Conservation (phyloP, 2,113 vertebrate genomes). For the Dicaeum eximium region DNA sequence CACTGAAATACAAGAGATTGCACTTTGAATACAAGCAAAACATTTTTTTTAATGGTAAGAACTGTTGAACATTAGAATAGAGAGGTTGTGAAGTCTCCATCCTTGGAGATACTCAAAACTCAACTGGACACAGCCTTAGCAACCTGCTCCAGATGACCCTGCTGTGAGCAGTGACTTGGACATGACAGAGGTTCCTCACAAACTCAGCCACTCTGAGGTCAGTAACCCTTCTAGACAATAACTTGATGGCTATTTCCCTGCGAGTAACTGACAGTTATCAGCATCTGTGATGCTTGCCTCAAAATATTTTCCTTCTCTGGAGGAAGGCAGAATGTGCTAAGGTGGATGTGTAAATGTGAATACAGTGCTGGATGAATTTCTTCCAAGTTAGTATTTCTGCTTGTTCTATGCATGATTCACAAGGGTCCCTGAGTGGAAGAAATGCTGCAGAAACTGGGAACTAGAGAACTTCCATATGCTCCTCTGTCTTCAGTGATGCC, state of each 20-base stretch:
- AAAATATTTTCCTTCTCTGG: background rate
- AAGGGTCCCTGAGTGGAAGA: background rate
- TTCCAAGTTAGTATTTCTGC: constrained; percentile 13
- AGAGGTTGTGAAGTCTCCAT: background rate
- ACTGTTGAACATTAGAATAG: background rate
- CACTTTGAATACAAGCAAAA: background rate
- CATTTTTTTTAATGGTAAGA: background rate
- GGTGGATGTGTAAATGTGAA: background rate
- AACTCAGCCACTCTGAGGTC: background rate
- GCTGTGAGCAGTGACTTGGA: background rate
- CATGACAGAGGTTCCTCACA: background rate
- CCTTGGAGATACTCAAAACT: background rate
- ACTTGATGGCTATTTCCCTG: background rate
- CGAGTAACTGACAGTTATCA: background rate
- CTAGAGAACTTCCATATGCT: background rate
- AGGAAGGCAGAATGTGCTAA: background rate
- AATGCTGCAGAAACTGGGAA: constrained; percentile 13
- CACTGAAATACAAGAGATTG: background rate
- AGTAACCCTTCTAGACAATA: background rate
- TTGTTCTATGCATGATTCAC: background rate
- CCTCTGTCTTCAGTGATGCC: background rate
- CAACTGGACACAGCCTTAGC: background rate
- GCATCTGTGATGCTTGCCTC: background rate
- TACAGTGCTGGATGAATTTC: background rate
- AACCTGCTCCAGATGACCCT: background rate